Evolutionary conservation across 2,888 invertebrate genomes (phyloP).

Genomic region (Orchesellides sinensis): DNA sequence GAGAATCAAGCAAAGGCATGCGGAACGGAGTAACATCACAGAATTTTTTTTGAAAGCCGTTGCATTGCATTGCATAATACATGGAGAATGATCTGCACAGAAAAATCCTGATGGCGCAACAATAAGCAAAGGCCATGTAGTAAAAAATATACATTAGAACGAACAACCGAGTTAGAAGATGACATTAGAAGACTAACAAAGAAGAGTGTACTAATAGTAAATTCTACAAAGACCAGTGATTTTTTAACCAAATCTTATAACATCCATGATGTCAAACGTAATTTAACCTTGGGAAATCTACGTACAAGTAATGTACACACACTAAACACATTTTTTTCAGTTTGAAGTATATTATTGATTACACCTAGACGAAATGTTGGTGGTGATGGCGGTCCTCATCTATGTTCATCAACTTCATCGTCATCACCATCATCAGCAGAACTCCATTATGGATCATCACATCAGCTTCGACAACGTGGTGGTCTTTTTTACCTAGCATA

Average conservation of each 20-base stretch:
- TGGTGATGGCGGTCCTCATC: neutral
- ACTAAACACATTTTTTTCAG: no score
- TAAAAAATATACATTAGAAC: no score
- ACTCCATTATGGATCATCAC: no score
- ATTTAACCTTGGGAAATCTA: neutral
- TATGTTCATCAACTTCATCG: neutral
- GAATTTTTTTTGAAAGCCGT: neutral
- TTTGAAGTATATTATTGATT: neutral
- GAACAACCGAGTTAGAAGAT: no score
- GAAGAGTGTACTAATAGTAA: no score
- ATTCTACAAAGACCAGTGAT: no score
- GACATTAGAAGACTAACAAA: no score
- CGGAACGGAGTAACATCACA: neutral
- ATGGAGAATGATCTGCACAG: no score
- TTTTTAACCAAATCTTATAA: no score
- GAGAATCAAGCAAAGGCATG: constrained; percentile 1
- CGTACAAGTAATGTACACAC: neutral
- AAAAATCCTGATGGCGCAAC: no score
- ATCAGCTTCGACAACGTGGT: constrained; percentile 22
- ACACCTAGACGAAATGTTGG: neutral
- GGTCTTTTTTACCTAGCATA: constrained; percentile 9
- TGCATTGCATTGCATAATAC: neutral
- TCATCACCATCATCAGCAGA: no score
- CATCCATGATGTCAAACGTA: neutral
- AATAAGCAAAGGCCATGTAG: no score